These are phyloP conservation scores for Drosophila kurseongensis DNA, from an alignment of 1,140 invertebrate species.

Conservation along the genomic window DNA sequence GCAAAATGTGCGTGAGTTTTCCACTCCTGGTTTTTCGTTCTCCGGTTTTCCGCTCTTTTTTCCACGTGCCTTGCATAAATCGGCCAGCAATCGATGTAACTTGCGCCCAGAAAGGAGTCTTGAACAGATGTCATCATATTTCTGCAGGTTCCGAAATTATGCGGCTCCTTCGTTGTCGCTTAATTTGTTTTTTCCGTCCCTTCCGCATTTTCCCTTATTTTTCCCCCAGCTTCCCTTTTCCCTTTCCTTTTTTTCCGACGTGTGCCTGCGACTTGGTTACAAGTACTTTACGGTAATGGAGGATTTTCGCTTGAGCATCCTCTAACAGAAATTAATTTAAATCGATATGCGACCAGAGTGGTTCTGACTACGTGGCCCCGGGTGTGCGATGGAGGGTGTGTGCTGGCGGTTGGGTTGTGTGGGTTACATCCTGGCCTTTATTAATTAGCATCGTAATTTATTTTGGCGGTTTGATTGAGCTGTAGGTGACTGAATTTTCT, in stretches of 20 bases:
- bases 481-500: constrained; percentile 11
- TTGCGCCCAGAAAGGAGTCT: constrained; percentile 57
- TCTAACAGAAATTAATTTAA: constrained; percentile 85
- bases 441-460: constrained; percentile 76
- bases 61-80: constrained; percentile 80
- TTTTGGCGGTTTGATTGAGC: constrained; percentile 60
- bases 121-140: constrained; percentile 67
- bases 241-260: constrained; percentile 27
- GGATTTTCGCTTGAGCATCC: constrained; percentile 84
- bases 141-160: constrained; percentile 53
- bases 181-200: constrained; percentile 68
- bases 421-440: constrained; percentile 40
- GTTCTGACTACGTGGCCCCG: constrained; percentile 40
- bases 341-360: constrained; percentile 73
- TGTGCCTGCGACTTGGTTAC: constrained; percentile 75
- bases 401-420: background rate
- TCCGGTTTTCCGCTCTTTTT: constrained; percentile 31
- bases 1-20: constrained; percentile 51
- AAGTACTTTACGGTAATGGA: constrained; percentile 85
- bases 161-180: constrained; percentile 49
- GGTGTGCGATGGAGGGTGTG: background rate
- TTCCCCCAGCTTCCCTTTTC: constrained; percentile 12
- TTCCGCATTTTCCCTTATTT: constrained; percentile 2
- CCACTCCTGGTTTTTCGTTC: constrained; percentile 13
- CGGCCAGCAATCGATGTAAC: constrained; percentile 78